Evolutionary conservation across 2,113 vertebrate species (phyloP), one percentile per base, ranked within the genome.

Genomic region (Microcebus murinus): DNA sequence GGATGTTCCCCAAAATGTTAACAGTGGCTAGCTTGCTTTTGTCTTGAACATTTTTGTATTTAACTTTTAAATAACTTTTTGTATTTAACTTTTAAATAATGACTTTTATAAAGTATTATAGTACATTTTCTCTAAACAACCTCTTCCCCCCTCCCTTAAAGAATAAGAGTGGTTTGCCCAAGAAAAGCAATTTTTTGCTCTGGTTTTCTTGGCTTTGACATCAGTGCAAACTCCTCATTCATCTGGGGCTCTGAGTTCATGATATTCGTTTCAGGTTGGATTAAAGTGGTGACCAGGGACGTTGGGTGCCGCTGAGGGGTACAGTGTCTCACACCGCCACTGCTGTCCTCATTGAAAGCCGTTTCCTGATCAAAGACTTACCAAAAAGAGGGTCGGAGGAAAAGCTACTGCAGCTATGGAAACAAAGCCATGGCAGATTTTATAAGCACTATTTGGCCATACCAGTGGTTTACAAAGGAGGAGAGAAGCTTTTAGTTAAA

Each of bases 81-180:
- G 39, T 27, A 42, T 55, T 74, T 61, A 42, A 59, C 55, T 95
- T 92, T 70, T 70, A 27, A 87, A 90, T 45, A 45, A 45, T 45
- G 8, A 45, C 50, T 82, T 93, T 77, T 20, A 65, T 70, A 67
- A 91, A 87, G 59, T 61, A 27, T 27, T 27, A 55, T 23, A 48
- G 50, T 8, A 39, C 34, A 50, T 59, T 87, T 9, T 71, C 34
- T 55, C 7, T 55, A 5, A 2, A 63, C 27, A 13, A 57, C 48
- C 48, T 48, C 48, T 48, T 8, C 55, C 23, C 10, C 23, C 18
- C 29, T 45, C 21, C 7, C 34, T 68, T 61, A 25, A 87, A 57
- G 57, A 68, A 63, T 63, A 92, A 83, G n/a, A 25, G 36, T 74
- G 48, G 45, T 94, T 96, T 87, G 86, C 34, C 89, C 81, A 65